phyloP scores from a whole-genome alignment of 2,888 invertebrate genomes.

The Acanthosepion esculentum region DNA sequence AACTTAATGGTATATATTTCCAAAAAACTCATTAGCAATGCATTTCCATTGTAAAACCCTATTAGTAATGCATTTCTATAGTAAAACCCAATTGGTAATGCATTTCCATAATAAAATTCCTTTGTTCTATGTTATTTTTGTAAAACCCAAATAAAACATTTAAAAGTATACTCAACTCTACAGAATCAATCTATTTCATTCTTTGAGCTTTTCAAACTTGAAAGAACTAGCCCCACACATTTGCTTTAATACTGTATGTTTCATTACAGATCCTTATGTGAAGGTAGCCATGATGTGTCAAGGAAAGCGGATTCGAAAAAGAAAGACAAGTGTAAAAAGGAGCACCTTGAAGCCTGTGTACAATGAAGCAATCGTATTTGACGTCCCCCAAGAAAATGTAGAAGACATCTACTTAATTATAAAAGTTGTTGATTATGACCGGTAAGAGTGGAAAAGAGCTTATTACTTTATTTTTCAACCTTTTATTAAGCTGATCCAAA shows the following conservation, averaged over 20 bases:
- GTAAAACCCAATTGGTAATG: no score
- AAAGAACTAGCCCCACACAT: neutral
- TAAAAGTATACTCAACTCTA: no score
- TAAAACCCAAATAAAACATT: no score
- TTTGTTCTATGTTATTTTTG: no score
- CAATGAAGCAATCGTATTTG: conserved; percentile 94
- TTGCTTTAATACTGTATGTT: neutral
- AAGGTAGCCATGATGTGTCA: conserved; percentile 91
- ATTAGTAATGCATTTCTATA: no score
- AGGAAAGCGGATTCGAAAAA: conserved; percentile 92
- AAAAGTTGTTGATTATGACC: conserved; percentile 92
- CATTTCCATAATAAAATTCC: no score
- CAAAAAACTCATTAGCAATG: no score
- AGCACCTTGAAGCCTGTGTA: conserved; percentile 91
- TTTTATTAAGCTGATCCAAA: no score
- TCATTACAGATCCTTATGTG: conserved; percentile 88
- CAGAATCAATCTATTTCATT: neutral
- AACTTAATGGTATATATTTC: no score
- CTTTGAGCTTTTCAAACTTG: no score
- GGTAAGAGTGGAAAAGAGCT: conserved; percentile 77
- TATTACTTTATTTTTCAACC: no score
- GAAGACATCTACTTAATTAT: conserved; percentile 87
- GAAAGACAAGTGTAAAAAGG: conserved; percentile 92
- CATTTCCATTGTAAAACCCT: no score
- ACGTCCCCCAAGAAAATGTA: conserved; percentile 85